Evolutionary conservation across 37 sponge, comb jelly and placozoan genomes (phyloP).

Genomic region (Oscarella lobularis): DNA sequence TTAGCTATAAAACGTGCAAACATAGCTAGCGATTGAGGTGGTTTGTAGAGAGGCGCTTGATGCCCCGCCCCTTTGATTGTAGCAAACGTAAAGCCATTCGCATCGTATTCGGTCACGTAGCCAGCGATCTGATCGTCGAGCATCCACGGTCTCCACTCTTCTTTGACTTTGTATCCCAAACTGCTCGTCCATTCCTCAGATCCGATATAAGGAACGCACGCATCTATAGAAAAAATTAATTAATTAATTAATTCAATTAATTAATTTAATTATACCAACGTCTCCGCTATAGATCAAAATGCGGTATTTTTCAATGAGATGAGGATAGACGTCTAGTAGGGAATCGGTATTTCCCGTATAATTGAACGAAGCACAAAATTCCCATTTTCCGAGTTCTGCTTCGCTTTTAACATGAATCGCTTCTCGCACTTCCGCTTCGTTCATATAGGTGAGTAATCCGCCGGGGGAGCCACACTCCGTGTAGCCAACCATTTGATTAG

Average conservation of each 20-base stretch:
- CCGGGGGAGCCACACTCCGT: background rate
- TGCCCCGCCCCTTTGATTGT: conserved; percentile 79
- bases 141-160: conserved; percentile 15
- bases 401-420: conserved; percentile 3
- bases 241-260: no score
- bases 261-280: no score
- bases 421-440: conserved; percentile 5
- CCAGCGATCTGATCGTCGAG: conserved; percentile 56
- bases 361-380: no score
- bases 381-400: background rate
- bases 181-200: background rate
- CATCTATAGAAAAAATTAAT: no score
- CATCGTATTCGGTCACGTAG: conserved; percentile 54
- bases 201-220: conserved; percentile 23
- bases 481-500: background rate
- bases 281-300: conserved; percentile 34
- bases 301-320: conserved; percentile 4
- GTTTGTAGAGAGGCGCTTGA: conserved; percentile 66
- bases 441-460: background rate
- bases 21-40: conserved; percentile 51
- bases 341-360: background rate
- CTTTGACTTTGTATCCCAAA: background rate
- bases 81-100: conserved; percentile 52
- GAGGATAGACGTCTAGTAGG: background rate
- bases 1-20: conserved; percentile 59